A percentile compares a stretch with the other conserved stretches of the same genome.
Evolutionary conservation across 2,888 invertebrate species (phyloP).

Genomic region (Didymodactylos carnosus): DNA sequence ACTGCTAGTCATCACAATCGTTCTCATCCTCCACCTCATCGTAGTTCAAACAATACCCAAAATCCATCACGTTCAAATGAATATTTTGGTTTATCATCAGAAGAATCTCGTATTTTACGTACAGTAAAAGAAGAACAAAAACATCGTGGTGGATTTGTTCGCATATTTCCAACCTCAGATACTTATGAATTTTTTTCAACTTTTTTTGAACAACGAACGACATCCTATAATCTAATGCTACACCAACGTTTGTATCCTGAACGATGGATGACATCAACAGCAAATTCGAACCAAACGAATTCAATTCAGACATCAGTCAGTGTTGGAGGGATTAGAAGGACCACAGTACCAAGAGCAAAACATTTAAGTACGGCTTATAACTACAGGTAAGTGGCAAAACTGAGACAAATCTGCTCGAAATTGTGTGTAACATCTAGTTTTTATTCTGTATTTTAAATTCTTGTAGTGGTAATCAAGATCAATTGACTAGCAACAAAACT

Average conservation of each 20-base stretch:
- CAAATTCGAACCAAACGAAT: not conserved
- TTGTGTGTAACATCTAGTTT: too few relatives aligned
- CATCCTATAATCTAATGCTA: slow-evolving; percentile 10
- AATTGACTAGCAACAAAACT: not conserved
- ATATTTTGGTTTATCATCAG: slow-evolving; percentile 42
- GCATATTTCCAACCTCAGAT: slow-evolving; percentile 71
- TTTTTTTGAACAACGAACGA: slow-evolving; percentile 11
- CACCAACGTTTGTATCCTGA: slow-evolving; percentile 9
- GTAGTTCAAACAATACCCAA: not conserved
- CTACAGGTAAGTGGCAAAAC: not conserved
- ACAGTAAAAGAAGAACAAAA: slow-evolving; percentile 57
- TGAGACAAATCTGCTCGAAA: too few relatives aligned
- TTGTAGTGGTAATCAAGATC: too few relatives aligned
- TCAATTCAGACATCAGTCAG: too few relatives aligned
- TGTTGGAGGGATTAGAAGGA: not conserved
- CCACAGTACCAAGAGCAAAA: not conserved
- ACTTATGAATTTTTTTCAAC: slow-evolving; percentile 45
- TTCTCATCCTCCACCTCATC: not conserved
- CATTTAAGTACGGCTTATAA: not conserved
- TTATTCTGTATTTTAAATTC: too few relatives aligned
- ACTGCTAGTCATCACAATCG: not conserved
- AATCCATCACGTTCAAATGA: not conserved
- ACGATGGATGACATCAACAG: not conserved
- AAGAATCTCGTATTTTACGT: slow-evolving; percentile 56
- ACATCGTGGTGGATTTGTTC: slow-evolving; percentile 63